Evolutionary conservation across 2,797 vertebrate genomes (phyloP), one percentile per base, ranked within the genome.

Genomic region (Staurois parvus): DNA sequence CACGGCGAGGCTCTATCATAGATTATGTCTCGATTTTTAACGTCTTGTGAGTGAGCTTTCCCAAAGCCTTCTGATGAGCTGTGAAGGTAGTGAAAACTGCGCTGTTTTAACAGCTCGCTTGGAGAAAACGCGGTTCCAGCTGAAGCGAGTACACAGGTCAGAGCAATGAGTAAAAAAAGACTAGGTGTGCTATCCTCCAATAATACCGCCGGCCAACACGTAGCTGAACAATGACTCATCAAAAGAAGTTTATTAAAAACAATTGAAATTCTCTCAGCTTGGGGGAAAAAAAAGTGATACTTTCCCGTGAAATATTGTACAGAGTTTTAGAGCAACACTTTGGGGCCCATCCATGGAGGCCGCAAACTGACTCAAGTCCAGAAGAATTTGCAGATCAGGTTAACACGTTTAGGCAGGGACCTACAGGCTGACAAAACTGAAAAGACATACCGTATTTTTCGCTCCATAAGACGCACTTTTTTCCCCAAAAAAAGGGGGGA

Each of bases 221-320:
- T 68, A 29, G 72, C n/a, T 34, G 83, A 81, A 68, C 79, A 82
- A 82, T 85, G 83, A 87, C 70, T 84, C 82, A 84, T 37, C 12
- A 17, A 64, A 30, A 34, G 30, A 17, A 88, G 89, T 92, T 95
- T 94, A 96, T 94, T 95, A 94, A 92, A 95, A 94, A 93, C 94
- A 95, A 94, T 95, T 95, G 95, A 76, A 72, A 72, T 66, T 73
- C 37, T 70, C n/a, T 45, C 56, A 67, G 66, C 56, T 73, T 86
- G 85, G 17, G 81, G 67, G 67, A 73, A 52, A 81, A 70, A 48
- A 73, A 42, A 56, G 48, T 29, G 68, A 70, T 75, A 62, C 32
- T 79, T 48, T 52, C 28, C 45, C 45, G 19, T 28, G 59, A 76
- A 42, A 72, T 69, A 69, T 81, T 37, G 37, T n/a, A 4, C 19